phyloP scores from a whole-genome alignment of 2,797 vertebrate species.

The Siniperca obscura region DNA sequence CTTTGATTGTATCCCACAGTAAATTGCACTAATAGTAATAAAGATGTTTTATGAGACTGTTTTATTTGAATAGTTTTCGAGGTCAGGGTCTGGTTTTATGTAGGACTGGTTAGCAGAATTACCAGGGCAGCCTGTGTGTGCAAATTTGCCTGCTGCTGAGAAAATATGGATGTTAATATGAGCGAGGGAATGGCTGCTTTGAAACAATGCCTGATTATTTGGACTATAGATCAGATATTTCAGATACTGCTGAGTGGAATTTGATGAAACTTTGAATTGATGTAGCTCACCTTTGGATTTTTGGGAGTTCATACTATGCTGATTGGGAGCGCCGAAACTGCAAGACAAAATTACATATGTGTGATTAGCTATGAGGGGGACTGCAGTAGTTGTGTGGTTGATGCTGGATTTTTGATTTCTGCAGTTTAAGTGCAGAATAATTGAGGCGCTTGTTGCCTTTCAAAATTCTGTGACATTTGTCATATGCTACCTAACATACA shows the following conservation, averaged over 20 bases:
- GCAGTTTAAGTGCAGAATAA: slow-evolving; percentile 23
- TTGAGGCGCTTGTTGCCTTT: not conserved
- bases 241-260: slow-evolving; percentile 43
- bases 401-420: slow-evolving; percentile 14
- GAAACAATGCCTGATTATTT: slow-evolving; percentile 48
- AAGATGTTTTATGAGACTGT: slow-evolving; percentile 57
- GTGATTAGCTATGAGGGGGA: slow-evolving; percentile 11
- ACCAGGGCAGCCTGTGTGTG: slow-evolving; percentile 25
- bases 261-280: slow-evolving; percentile 56
- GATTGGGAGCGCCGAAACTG: slow-evolving; percentile 22
- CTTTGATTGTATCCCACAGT: slow-evolving; percentile 32
- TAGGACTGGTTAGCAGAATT: slow-evolving; percentile 36
- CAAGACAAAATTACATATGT: slow-evolving; percentile 17
- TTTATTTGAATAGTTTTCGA: slow-evolving; percentile 64
- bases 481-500: not conserved
- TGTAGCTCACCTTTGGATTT: slow-evolving; percentile 34
- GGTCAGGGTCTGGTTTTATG: slow-evolving; percentile 49
- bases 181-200: slow-evolving; percentile 40
- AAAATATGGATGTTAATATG: slow-evolving; percentile 47
- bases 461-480: slow-evolving; percentile 23
- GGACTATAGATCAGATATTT: slow-evolving; percentile 50
- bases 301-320: not conserved
- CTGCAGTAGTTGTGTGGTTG: not conserved
- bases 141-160: slow-evolving; percentile 39
- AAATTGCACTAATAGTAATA: slow-evolving; percentile 45